Percentiles rank a stretch among this genome's conserved stretches.
Evolutionary conservation across 35 echinoderm and acorn worm species (phyloP).

Genomic region (Amphiura filiformis): DNA sequence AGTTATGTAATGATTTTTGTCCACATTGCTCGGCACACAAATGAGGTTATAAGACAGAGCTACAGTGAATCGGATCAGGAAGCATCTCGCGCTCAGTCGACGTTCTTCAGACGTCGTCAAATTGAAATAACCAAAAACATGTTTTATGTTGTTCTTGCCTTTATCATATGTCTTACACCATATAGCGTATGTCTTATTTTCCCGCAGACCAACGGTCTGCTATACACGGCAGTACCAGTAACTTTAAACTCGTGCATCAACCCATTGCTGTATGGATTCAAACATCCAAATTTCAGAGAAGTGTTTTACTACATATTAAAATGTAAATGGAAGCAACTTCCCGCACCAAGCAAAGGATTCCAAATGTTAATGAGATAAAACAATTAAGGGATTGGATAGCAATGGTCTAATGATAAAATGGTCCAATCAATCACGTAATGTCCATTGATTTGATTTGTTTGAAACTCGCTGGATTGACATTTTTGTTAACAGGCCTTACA

Average conservation of each 20-base stretch:
- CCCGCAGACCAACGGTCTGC: slow-evolving; percentile 30
- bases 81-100: background rate
- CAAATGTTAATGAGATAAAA: too few species aligned
- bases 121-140: slow-evolving; percentile 81
- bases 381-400: too few species aligned
- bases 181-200: slow-evolving; percentile 58
- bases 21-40: slow-evolving; percentile 65
- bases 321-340: slow-evolving; percentile 46
- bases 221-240: slow-evolving; percentile 68
- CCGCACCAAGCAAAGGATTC: slow-evolving; percentile 26
- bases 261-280: slow-evolving; percentile 78
- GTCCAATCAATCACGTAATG: too few species aligned
- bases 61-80: background rate
- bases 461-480: too few species aligned
- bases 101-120: slow-evolving; percentile 48
- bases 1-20: slow-evolving; percentile 74
- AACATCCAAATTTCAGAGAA: slow-evolving; percentile 81
- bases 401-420: too few species aligned
- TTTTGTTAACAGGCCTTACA: too few species aligned
- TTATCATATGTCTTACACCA: slow-evolving; percentile 73
- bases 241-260: slow-evolving; percentile 75
- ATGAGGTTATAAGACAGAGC: slow-evolving; percentile 46
- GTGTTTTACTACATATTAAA: slow-evolving; percentile 66
- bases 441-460: too few species aligned
- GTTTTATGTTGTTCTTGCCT: slow-evolving; percentile 81